A percentile compares a stretch with the other conserved stretches of the same genome.
phyloP scores from a whole-genome alignment of 2,888 invertebrate species.

The Eupithecia dodoneata region DNA sequence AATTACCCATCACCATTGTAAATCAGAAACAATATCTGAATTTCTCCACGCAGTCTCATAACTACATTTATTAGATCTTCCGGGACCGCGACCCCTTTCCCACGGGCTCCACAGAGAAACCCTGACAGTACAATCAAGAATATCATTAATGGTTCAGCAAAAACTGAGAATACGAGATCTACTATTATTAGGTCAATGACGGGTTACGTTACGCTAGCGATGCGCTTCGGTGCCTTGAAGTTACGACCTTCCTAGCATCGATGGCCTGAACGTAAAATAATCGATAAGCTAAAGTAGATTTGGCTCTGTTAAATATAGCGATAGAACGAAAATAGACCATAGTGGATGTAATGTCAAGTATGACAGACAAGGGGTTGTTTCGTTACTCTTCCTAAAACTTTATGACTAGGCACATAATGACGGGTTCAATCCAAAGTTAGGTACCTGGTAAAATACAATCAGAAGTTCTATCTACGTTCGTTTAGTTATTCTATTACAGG shows the following conservation, averaged over 20 bases:
- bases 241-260: conserved; percentile 20
- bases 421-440: neutral
- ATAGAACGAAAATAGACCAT: neutral
- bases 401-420: neutral
- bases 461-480: neutral
- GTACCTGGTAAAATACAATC: neutral
- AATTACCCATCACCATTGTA: conserved; percentile 27
- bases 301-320: neutral
- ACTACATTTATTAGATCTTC: conserved; percentile 56
- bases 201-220: conserved; percentile 25
- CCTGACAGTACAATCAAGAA: conserved; percentile 61
- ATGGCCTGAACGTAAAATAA: conserved; percentile 10
- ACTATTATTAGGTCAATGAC: conserved; percentile 37
- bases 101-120: conserved; percentile 51
- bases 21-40: conserved; percentile 42
- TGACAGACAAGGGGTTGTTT: neutral
- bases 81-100: conserved; percentile 63
- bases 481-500: neutral
- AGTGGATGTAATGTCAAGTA: neutral
- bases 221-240: conserved; percentile 24
- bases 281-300: conserved; percentile 6
- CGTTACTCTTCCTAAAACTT: neutral
- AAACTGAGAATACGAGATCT: conserved; percentile 50
- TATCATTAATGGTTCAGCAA: conserved; percentile 50
- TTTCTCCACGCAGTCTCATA: conserved; percentile 53